Evolutionary conservation across 1,140 invertebrate genomes (phyloP), one percentile per base, ranked within the genome.

Genomic region (Aphis gossypii): DNA sequence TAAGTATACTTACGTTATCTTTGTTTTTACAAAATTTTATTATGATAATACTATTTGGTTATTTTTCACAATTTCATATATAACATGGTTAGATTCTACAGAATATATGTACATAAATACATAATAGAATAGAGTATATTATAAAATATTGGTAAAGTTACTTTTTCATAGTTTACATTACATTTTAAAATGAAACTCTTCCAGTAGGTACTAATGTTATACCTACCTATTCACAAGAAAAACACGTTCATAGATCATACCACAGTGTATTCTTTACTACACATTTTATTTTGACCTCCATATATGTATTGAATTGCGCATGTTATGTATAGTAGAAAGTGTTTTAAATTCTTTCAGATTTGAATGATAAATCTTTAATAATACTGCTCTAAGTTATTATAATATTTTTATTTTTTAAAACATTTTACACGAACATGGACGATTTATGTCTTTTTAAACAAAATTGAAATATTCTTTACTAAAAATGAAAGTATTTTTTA

Each of bases 331-430:
- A 21, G 46, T 46, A 51, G 30, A 88, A 88, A 88, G 46, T 88
- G 46, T 88, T 51, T 88, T 88, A 88, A 88, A 88, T 88, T 46
- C 46, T n/a, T 88, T 51, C 5, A n/a, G n/a, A 88, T 51, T 30
- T 51, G 46, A 87, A 88, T 88, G 86, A 88, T 88, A 88, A 48
- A 88, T 88, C 46, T 88, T 48, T 51, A 88, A 88, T 51, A 88
- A 51, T 48, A 51, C 46, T 51, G 21, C 46, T 88, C 51, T 88
- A 88, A 21, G 46, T 88, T 88, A 88, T 51, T 88, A 35, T 23
- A n/a, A 25, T 87, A 48, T 35, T 87, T 48, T 87, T 48, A 46
- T 86, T 86, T 41, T 87, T 46, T 1, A 46, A 14, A 87, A n/a
- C 14, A 87, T 44, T 44, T 87, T 87, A 87, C 30, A 20, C 20